These are phyloP conservation scores for Thripadectes ignobilis DNA, from an alignment of 2,797 vertebrate species.

Conservation along the genomic window DNA sequence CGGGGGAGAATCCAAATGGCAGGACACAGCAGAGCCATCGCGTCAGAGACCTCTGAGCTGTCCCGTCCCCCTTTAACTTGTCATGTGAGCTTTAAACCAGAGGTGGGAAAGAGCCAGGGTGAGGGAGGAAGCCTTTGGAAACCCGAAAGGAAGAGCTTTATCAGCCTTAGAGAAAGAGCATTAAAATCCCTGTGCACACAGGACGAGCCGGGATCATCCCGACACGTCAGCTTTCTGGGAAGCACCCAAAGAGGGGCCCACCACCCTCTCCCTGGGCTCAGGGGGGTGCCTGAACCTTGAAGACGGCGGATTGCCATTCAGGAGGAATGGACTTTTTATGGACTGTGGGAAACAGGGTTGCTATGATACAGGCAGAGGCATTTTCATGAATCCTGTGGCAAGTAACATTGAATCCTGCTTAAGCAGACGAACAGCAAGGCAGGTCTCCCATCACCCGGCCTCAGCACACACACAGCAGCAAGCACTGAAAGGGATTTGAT, in stretches of 20 bases:
- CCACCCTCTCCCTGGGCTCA: background rate
- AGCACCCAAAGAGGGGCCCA: background rate
- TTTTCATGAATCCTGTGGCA: constrained; percentile 67
- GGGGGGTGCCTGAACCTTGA: background rate
- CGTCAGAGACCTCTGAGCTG: background rate
- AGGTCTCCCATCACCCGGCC: constrained; percentile 30
- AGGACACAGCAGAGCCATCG: background rate
- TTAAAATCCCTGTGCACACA: background rate
- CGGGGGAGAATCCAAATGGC: background rate
- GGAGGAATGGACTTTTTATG: constrained; percentile 30
- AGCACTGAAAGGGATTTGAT: background rate
- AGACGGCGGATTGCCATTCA: background rate
- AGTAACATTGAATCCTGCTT: constrained; percentile 53
- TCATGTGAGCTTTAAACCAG: constrained; percentile 14
- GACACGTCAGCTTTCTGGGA: background rate
- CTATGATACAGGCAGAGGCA: constrained; percentile 74
- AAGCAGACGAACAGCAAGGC: constrained; percentile 41
- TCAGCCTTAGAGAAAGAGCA: background rate
- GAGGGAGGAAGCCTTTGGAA: background rate
- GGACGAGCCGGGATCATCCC: background rate
- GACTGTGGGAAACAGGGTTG: constrained; percentile 60
- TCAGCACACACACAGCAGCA: background rate
- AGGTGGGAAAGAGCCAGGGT: background rate
- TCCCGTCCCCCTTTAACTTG: background rate
- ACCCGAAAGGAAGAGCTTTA: background rate